Percentiles rank a stretch among this genome's conserved stretches.
These are phyloP conservation scores for Drosophila anomalata DNA, from an alignment of 2,888 invertebrate species.

Conservation along the genomic window DNA sequence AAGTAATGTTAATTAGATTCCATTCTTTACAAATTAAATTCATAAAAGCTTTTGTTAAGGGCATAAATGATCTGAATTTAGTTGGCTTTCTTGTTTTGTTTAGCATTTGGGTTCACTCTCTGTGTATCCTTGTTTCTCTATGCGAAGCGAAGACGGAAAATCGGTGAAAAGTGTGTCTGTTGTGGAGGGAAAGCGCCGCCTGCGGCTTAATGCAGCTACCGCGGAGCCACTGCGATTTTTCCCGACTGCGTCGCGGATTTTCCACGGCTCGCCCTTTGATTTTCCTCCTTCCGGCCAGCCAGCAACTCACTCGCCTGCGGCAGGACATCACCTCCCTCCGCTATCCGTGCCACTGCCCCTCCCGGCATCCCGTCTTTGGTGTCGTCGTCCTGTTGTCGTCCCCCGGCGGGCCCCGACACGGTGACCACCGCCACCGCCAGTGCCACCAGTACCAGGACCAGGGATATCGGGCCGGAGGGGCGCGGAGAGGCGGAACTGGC, in stretches of 20 bases:
- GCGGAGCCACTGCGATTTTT: constrained; percentile 56
- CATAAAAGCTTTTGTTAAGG: constrained; percentile 74
- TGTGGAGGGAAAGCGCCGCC: constrained; percentile 45
- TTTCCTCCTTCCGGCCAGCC: constrained; percentile 27
- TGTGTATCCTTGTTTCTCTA: constrained; percentile 48
- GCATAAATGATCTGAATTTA: constrained; percentile 55
- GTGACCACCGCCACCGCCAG: constrained; percentile 57
- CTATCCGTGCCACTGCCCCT: constrained; percentile 12
- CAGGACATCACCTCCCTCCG: constrained; percentile 5
- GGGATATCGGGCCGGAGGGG: constrained; percentile 70
- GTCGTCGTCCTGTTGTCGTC: constrained; percentile 7
- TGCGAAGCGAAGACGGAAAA: constrained; percentile 71
- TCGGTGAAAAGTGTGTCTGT: constrained; percentile 63
- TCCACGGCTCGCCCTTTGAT: constrained; percentile 30
- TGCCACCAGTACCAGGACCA: constrained; percentile 69
- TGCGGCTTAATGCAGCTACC: constrained; percentile 75
- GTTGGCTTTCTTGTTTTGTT: constrained; percentile 18
- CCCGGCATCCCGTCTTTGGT: constrained; percentile 1
- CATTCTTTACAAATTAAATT: constrained; percentile 71
- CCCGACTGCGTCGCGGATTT: constrained; percentile 37
- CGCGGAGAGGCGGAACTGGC: constrained; percentile 82
- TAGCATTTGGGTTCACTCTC: constrained; percentile 7
- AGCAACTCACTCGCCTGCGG: constrained; percentile 34
- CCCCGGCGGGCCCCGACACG: constrained; percentile 47
- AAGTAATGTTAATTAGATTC: constrained; percentile 39